Conservation (phyloP, 2,888 invertebrate genomes). For the Iphiclides podalirius region DNA sequence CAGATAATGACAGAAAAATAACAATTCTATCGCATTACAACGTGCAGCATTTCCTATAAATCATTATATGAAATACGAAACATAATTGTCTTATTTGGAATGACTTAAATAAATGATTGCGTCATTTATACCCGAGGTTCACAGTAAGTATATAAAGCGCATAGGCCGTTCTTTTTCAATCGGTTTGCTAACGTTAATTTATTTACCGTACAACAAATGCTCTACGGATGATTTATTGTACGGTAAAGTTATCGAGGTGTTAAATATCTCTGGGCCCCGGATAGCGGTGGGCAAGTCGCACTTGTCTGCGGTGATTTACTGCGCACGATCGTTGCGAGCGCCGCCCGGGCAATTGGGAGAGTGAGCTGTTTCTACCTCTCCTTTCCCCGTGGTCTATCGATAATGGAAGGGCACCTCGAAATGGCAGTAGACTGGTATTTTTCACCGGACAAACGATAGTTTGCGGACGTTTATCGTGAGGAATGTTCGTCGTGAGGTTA, state of each 20-base stretch:
- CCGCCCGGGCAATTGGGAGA: background rate
- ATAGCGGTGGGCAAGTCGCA: conserved; percentile 47
- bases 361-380: conserved; percentile 13
- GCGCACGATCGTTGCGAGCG: conserved; percentile 35
- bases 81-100: too few relatives aligned
- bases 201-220: conserved; percentile 38
- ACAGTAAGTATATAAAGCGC: too few relatives aligned
- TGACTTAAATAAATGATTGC: too few relatives aligned
- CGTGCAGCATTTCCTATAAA: too few relatives aligned
- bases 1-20: too few relatives aligned
- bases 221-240: conserved; percentile 46
- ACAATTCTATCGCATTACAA: too few relatives aligned
- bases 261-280: conserved; percentile 43
- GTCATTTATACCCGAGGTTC: background rate
- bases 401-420: background rate
- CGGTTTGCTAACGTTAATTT: too few relatives aligned
- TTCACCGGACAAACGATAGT: background rate
- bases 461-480: too few relatives aligned
- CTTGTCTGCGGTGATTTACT: conserved; percentile 45
- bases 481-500: too few relatives aligned
- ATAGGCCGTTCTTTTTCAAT: too few relatives aligned
- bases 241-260: conserved; percentile 48
- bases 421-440: background rate
- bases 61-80: too few relatives aligned
- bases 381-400: conserved; percentile 13